Percentiles rank a stretch among this genome's conserved stretches.
Evolutionary conservation across 2,797 vertebrate genomes (phyloP).

Genomic region (Ceryle rudis): DNA sequence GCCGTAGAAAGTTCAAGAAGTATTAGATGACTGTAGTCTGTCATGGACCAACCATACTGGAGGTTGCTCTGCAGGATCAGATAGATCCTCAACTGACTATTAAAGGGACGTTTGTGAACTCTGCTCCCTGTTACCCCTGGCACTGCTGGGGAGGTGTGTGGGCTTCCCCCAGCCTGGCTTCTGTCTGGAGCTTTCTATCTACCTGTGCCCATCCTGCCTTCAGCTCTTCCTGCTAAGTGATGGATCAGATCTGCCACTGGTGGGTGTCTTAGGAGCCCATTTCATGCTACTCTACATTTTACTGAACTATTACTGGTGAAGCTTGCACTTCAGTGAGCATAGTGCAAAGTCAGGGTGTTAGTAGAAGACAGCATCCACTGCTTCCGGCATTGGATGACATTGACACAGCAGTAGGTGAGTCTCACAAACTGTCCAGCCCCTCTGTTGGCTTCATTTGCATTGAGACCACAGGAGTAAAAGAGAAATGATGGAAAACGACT

Average conservation of each 20-base stretch:
- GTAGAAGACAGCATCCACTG: background rate
- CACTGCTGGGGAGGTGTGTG: rapidly evolving
- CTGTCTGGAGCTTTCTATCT: background rate
- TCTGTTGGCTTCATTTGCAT: background rate
- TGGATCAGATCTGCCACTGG: background rate
- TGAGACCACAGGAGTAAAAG: background rate
- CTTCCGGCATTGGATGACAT: background rate
- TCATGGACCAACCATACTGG: background rate
- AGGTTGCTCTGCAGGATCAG: background rate
- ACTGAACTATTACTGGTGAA: background rate
- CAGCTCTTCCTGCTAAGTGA: background rate
- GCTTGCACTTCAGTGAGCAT: rapidly evolving
- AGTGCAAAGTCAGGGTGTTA: background rate
- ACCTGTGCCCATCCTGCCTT: background rate
- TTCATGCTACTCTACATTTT: background rate
- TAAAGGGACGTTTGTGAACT: background rate
- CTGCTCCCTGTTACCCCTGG: background rate
- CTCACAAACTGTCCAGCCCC: background rate
- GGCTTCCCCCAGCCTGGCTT: background rate
- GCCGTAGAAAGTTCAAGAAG: background rate
- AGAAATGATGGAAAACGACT: background rate
- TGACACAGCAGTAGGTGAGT: background rate
- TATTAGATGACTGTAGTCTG: background rate
- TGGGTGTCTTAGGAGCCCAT: background rate
- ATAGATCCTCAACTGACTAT: background rate